Percentiles rank a stretch among this genome's conserved stretches.
phyloP scores from a whole-genome alignment of 2,888 invertebrate species.

The Drosophila paranaensis region DNA sequence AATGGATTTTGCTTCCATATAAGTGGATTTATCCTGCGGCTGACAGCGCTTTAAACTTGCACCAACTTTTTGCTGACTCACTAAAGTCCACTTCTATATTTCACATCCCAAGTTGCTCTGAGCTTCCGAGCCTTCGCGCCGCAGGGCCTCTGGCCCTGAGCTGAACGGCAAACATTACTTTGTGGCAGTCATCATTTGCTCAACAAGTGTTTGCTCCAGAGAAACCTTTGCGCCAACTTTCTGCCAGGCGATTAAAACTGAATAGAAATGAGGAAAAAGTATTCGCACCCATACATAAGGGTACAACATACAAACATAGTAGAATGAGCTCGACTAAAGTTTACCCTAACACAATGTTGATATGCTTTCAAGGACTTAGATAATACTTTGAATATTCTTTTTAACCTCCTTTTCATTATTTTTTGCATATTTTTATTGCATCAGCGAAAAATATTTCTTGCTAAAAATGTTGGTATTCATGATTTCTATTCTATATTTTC shows the following conservation, averaged over 20 bases:
- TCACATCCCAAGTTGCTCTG: constrained; percentile 1
- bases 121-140: not conserved
- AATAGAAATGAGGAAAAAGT: constrained; percentile 36
- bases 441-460: too few species aligned
- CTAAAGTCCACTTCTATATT: constrained; percentile 10
- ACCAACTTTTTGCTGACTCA: constrained; percentile 59
- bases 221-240: constrained; percentile 65
- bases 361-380: not conserved
- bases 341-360: not conserved
- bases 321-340: not conserved
- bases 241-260: constrained; percentile 59
- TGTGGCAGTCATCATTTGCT: constrained; percentile 72
- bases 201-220: constrained; percentile 79
- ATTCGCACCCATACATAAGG: constrained; percentile 1
- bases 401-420: too few species aligned
- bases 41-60: constrained; percentile 46
- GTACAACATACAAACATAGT: not conserved
- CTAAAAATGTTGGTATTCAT: too few species aligned
- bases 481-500: too few species aligned
- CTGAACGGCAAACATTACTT: constrained; percentile 71
- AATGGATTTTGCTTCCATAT: constrained; percentile 36
- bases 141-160: constrained; percentile 28
- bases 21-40: constrained; percentile 48
- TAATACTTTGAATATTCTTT: not conserved
- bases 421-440: too few species aligned